phyloP scores from a whole-genome alignment of 2,888 invertebrate genomes.

The Monoplex corrugatus region DNA sequence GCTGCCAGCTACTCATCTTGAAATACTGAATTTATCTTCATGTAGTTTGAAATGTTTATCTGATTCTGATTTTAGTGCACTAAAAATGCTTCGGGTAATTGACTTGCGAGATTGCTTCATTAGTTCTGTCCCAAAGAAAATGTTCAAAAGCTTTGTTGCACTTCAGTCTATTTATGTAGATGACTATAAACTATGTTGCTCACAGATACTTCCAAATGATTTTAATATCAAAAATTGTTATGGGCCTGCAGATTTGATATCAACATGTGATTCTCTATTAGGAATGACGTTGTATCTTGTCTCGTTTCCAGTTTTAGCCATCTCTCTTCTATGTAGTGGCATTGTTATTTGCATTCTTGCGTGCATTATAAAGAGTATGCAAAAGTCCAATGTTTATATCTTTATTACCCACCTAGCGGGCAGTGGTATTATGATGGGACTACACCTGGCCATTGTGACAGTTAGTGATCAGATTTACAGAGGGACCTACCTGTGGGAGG shows the following conservation, averaged over 20 bases:
- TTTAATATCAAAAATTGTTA: not conserved
- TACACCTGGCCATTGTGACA: not conserved
- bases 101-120: not conserved
- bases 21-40: too few species aligned
- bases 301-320: not conserved
- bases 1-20: too few species aligned
- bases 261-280: not conserved
- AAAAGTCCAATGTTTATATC: not conserved
- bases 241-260: slow-evolving; percentile 3
- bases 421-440: not conserved
- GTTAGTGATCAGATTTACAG: not conserved
- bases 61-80: too few species aligned
- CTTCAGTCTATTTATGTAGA: slow-evolving; percentile 53
- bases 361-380: not conserved
- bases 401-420: not conserved
- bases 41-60: too few species aligned
- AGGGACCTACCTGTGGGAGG: slow-evolving; percentile 8
- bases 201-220: not conserved
- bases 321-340: not conserved
- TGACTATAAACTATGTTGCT: slow-evolving; percentile 20
- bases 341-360: not conserved
- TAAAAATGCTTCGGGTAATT: not conserved
- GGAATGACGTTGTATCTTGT: not conserved
- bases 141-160: not conserved
- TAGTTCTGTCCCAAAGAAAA: not conserved